A percentile compares a stretch with the other conserved stretches of the same genome.
phyloP scores from a whole-genome alignment of 2,888 invertebrate genomes.

The Lingula anatina region DNA sequence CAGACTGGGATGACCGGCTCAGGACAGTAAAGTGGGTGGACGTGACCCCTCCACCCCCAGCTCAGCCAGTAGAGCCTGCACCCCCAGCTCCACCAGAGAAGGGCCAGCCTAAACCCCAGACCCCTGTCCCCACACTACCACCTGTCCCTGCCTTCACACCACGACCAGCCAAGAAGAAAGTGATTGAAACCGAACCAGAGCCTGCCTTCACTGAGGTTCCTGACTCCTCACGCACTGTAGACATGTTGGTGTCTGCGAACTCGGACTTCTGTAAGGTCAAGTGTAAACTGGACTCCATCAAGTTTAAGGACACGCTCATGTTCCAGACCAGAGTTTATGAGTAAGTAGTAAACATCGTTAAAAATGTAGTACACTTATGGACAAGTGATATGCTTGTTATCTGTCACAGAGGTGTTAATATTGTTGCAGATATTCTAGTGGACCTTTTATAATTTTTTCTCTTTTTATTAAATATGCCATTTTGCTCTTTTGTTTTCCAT shows the following conservation, averaged over 20 bases:
- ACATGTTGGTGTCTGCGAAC: slow-evolving; percentile 42
- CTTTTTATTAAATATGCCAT: too few relatives aligned
- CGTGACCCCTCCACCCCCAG: slow-evolving; percentile 18
- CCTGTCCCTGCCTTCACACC: too few relatives aligned
- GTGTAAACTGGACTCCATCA: slow-evolving; percentile 37
- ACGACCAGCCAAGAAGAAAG: slow-evolving; percentile 45
- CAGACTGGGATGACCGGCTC: slow-evolving; percentile 52
- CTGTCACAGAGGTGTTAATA: too few relatives aligned
- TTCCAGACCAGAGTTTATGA: slow-evolving; percentile 50
- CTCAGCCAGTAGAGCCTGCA: too few relatives aligned
- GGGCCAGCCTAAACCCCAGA: too few relatives aligned
- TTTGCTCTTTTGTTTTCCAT: too few relatives aligned
- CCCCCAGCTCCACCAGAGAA: too few relatives aligned
- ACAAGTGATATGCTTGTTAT: too few relatives aligned
- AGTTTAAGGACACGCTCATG: slow-evolving; percentile 51
- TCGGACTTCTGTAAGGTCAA: slow-evolving; percentile 46
- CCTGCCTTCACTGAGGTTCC: slow-evolving; percentile 40
- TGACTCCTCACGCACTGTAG: slow-evolving; percentile 37
- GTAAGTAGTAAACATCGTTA: slow-evolving; percentile 27
- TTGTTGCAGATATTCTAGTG: too few relatives aligned
- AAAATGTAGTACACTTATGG: not conserved
- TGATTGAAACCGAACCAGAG: slow-evolving; percentile 50
- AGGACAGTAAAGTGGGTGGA: slow-evolving; percentile 51
- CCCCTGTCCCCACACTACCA: too few relatives aligned
- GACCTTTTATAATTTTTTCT: too few relatives aligned